Base-by-base conservation (phyloP, 2,888 invertebrate species). In the Abrostola tripartita region DNA sequence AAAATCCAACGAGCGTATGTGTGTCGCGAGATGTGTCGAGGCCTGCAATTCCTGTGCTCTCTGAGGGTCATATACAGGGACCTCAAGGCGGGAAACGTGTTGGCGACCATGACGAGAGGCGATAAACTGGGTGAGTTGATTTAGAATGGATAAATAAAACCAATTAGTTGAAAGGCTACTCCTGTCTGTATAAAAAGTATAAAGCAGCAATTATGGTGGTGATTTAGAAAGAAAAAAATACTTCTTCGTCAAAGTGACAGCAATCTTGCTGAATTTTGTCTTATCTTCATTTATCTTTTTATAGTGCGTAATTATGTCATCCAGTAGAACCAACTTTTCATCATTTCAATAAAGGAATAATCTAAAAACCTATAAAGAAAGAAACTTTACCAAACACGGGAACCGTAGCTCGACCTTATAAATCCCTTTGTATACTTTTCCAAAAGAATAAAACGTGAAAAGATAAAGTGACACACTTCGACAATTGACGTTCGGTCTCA, bases 71-170 rank as follows among this genome's bases (percentile, higher is more conserved):
- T 99, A 80, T 99, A 99, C 93, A 95, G 99, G 65, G 99, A 99
- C 93, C 95, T 99, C 81, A 99, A 99, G 95, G 99, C 99, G 52
- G 99, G 99, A 60, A 99, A 99, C 92, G 99, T 99, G 58, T 95
- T 99, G 60, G 96, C 99, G 24, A 99, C 99, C 11, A 97, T 98
- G 96, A 96, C 97, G 57, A 99, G 99, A 0, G 98, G 98, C 35
- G 99, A 99, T 57, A 99, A 99, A 93, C 94, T 99, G 76, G 99
- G 99, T 99, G 88, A 95, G 95, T n/a, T n/a, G n/a, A n/a, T n/a
- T n/a, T n/a, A n/a, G n/a, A n/a, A n/a, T n/a, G n/a, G n/a, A n/a
- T n/a, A n/a, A n/a, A n/a, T n/a, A n/a, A n/a, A n/a, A n/a, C n/a
- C n/a, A n/a, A n/a, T n/a, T n/a, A n/a, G n/a, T n/a, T n/a, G n/a